A percentile compares a stretch with the other conserved stretches of the same genome.
Evolutionary conservation across 2,797 vertebrate species (phyloP).

Genomic region (Nasua narica): DNA sequence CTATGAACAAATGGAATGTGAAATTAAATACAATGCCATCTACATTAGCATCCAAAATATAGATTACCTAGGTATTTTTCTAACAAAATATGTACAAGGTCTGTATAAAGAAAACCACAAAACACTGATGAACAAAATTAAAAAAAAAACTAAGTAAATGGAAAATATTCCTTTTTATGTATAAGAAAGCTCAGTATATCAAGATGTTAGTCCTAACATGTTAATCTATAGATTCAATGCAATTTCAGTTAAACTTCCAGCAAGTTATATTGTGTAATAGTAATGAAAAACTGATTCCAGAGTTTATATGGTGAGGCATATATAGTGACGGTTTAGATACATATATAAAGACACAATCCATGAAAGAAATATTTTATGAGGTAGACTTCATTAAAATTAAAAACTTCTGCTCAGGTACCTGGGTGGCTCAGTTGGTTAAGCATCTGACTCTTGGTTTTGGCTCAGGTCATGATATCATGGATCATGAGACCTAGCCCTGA

Average conservation of each 20-base stretch:
- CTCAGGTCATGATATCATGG: background rate
- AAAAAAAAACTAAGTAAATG: background rate
- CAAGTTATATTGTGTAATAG: background rate
- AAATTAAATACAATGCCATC: background rate
- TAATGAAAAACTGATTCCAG: background rate
- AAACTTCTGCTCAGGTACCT: background rate
- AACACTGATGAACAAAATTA: background rate
- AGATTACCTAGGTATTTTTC: background rate
- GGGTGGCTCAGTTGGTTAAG: background rate
- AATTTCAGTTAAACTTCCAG: background rate
- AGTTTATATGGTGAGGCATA: background rate
- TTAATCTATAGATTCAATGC: background rate
- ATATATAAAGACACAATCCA: background rate
- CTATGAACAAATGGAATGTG: background rate
- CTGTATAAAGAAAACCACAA: background rate
- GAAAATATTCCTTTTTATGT: background rate
- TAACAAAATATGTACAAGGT: background rate
- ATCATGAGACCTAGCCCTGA: background rate
- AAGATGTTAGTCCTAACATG: background rate
- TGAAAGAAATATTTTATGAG: background rate
- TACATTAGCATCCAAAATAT: background rate
- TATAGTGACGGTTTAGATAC: background rate
- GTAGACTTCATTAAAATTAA: background rate
- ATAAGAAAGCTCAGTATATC: background rate
- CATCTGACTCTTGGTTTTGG: background rate